These are phyloP conservation scores for Agrilus biguttatus DNA, from an alignment of 2,888 invertebrate species.

Conservation along the genomic window DNA sequence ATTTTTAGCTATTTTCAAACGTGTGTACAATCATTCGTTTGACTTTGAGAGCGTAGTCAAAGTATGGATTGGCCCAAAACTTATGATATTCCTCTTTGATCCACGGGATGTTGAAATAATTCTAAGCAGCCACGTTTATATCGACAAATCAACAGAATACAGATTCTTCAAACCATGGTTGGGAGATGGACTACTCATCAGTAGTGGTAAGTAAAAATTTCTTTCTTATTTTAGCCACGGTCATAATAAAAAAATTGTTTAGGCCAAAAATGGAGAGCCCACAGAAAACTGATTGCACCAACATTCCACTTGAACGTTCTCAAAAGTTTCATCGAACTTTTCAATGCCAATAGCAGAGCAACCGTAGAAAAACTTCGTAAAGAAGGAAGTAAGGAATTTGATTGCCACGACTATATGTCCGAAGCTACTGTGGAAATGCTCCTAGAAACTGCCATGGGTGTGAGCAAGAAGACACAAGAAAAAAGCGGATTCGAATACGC, in stretches of 20 bases:
- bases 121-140: conserved; percentile 64
- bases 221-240: background rate
- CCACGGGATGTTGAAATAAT: conserved; percentile 66
- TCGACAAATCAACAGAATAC: conserved; percentile 68
- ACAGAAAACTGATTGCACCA: conserved; percentile 74
- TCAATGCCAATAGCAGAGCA: conserved; percentile 66
- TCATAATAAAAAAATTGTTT: conserved; percentile 1
- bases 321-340: conserved; percentile 73
- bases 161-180: conserved; percentile 74
- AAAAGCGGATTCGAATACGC: conserved; percentile 73
- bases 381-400: conserved; percentile 57
- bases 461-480: conserved; percentile 68
- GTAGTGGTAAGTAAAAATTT: conserved; percentile 43
- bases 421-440: conserved; percentile 74
- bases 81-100: conserved; percentile 58
- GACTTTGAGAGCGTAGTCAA: conserved; percentile 46
- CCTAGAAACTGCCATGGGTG: conserved; percentile 78
- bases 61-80: conserved; percentile 65
- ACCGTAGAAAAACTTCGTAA: conserved; percentile 59
- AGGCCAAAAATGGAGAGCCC: conserved; percentile 76
- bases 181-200: conserved; percentile 68
- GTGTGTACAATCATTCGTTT: conserved; percentile 38
- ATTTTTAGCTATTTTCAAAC: conserved; percentile 53
- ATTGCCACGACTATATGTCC: conserved; percentile 74
- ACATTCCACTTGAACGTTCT: conserved; percentile 79